Percentiles rank a stretch among this genome's conserved stretches.
Evolutionary conservation across 37 sponge, comb jelly and placozoan genomes (phyloP).

Genomic region (Agelas oroides): DNA sequence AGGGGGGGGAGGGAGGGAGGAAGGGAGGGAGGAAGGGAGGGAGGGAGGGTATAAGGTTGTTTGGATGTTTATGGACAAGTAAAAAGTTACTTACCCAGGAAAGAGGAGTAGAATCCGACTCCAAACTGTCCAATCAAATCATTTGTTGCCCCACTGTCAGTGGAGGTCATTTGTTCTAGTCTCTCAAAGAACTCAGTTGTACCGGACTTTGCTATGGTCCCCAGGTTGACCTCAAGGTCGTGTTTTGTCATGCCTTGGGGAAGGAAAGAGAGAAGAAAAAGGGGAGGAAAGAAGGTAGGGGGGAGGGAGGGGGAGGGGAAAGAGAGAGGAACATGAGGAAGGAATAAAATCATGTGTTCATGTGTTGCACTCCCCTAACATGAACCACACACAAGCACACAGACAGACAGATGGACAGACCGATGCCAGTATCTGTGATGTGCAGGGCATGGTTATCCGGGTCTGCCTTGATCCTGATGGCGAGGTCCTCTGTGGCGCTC

Average conservation of each 20-base stretch:
- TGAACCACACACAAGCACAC: too few species aligned
- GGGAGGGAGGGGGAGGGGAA: neutral
- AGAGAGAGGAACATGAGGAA: neutral
- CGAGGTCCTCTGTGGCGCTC: conserved; percentile 82
- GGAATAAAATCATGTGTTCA: too few species aligned
- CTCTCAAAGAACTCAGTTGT: conserved; percentile 97
- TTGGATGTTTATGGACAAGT: too few species aligned
- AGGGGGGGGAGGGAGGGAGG: neutral
- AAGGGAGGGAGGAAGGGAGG: neutral
- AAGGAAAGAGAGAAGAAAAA: neutral
- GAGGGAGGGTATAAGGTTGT: neutral
- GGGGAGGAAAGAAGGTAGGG: too few species aligned
- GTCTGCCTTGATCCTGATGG: conserved; percentile 95
- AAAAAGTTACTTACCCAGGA: conserved; percentile 79
- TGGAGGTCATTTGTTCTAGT: conserved; percentile 47
- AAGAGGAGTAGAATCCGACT: conserved; percentile 99
- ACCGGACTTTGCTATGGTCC: conserved; percentile 99
- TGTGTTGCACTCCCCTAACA: too few species aligned
- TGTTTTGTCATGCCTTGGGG: conserved; percentile 89
- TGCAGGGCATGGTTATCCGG: conserved; percentile 86
- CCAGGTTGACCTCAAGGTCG: conserved; percentile 92
- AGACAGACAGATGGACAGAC: too few species aligned
- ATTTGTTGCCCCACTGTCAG: conserved; percentile 31
- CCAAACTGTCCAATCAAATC: conserved; percentile 99
- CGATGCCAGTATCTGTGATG: conserved; percentile 97